Evolutionary conservation across 2,888 invertebrate species (phyloP), one percentile per base, ranked within the genome.

Genomic region (Latheticus oryzae): DNA sequence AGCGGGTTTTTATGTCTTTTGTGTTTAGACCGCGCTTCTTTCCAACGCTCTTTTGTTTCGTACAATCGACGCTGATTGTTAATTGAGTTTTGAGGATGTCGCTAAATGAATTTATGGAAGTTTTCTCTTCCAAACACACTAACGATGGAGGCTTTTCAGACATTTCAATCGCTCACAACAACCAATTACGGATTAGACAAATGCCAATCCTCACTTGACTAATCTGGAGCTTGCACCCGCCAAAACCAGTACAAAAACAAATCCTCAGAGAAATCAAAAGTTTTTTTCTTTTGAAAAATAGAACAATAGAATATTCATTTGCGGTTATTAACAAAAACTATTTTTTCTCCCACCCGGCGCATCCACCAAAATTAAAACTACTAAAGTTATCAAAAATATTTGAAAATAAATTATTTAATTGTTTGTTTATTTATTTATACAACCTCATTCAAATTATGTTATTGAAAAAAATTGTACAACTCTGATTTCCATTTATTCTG

Each of bases 61-160:
- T 60, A 77, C 76, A 77, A 77, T 76, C 73, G 73, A 43, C 65
- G 66, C 67, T 77, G 77, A 76, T 77, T 76, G 76, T 75, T 77
- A 76, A 76, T 76, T 74, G 75, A 75, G 72, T 76, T 76, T 71
- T 58, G 65, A 62, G 69, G 72, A 74, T 73, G 74, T 71, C 72
- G 70, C 71, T 71, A 73, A 74, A 74, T 72, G 69, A 66, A 74
- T 70, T 74, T 72, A 65, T 65, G 64, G 62, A 71, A 73, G 67
- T 71, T 73, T 73, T 70, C 67, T 64, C 63, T 56, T 17, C 50
- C 51, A 63, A 65, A 60, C 47, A 54, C 60, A 51, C 55, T 65
- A 65, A 66, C 61, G 66, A 66, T 45, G 62, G 42, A 16, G 58
- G 48, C 54, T 58, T 61, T 60, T 61, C 33, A 51, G 45, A 47